Evolutionary conservation across 2,797 vertebrate genomes (phyloP), one percentile per base, ranked within the genome.

Genomic region (Xiphorhynchus erythropygius): DNA sequence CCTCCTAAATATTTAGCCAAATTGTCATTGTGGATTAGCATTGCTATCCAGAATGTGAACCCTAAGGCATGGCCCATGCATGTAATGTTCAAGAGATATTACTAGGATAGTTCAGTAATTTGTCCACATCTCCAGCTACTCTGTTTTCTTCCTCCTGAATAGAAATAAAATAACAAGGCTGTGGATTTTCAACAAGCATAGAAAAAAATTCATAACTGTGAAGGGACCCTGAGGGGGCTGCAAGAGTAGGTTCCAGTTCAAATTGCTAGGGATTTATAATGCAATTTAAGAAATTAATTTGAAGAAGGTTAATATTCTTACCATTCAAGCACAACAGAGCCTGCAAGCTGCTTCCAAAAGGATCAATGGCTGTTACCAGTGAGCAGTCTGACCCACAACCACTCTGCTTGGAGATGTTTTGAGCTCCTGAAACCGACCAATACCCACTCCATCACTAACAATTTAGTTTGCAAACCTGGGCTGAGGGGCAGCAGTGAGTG

Each of bases 251-350:
- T 90, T 90, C 46, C 63, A 59, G 60, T 30, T 93, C 64, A 73
- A 44, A 59, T 22, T 87, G 28, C 18, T 77, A 84, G 25, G 57
- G 39, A 59, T 24, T 37, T 33, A 30, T 53, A 81, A 75, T 30
- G 24, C 19, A 91, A 57, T 91, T 90, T 81, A 55, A 69, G 49
- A 95, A 82, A 92, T 74, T 69, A 87, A 86, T 89, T 82, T 12
- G 10, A 69, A 77, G 44, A 52, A 77, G 37, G 64, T 49, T 25
- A 77, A 65, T 84, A 69, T 90, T 75, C 50, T 70, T 85, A 49
- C 74, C 37, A 62, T 57, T 85, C 42, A 84, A 80, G 60, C 73
- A 64, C 69, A 95, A 53, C 27, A 67, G 47, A 82, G 53, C 49
- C 47, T 56, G 32, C 30, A 84, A 71, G 25, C 44, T 80, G 49